Percentiles rank a stretch among this genome's conserved stretches.
phyloP scores from a whole-genome alignment of 2,113 vertebrate genomes.

The pig (Sus scrofa) region DNA sequence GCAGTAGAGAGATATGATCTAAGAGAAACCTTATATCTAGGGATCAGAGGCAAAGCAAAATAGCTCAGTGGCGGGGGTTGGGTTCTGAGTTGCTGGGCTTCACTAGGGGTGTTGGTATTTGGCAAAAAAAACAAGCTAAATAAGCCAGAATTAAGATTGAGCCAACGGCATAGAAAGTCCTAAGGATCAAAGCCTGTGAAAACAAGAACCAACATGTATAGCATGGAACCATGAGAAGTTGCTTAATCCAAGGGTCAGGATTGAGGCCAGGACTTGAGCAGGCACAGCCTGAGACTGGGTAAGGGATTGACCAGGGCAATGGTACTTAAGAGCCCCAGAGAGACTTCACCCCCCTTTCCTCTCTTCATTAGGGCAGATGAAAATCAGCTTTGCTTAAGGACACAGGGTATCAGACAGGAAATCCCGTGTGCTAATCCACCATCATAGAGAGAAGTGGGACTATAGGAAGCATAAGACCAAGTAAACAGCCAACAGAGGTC shows the following conservation, averaged over 20 bases:
- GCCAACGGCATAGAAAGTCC: background rate
- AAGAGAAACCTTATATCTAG: background rate
- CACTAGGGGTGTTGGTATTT: background rate
- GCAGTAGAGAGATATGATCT: background rate
- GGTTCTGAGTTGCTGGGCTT: background rate
- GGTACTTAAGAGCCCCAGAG: background rate
- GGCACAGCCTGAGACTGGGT: background rate
- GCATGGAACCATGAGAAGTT: background rate
- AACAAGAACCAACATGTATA: background rate
- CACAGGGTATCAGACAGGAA: background rate
- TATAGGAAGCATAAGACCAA: background rate
- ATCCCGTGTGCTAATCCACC: background rate
- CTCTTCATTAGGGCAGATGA: background rate
- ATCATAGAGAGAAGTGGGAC: background rate
- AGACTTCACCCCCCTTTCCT: background rate
- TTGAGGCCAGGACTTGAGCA: background rate
- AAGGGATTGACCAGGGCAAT: background rate
- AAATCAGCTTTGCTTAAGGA: background rate
- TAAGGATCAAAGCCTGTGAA: background rate
- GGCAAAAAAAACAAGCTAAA: background rate
- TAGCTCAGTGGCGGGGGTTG: background rate
- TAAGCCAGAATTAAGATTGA: background rate
- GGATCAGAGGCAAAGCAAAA: background rate
- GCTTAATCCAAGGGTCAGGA: background rate
- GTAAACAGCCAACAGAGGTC: background rate